Base-by-base conservation (phyloP, 2,888 invertebrate species). In the Eurytoma californica region DNA sequence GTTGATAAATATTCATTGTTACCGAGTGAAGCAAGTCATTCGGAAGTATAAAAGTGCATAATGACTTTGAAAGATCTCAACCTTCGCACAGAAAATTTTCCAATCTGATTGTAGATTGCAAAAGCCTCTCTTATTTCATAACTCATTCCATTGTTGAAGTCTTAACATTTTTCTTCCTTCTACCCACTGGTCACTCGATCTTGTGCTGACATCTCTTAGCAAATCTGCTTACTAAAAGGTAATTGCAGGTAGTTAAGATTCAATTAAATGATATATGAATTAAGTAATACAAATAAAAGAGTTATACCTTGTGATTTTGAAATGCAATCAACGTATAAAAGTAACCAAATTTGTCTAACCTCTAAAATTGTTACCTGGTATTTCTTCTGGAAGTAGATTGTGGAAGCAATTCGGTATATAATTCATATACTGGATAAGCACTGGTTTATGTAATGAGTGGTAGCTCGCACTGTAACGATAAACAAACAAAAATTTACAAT, bases 51-150 rank as follows among this genome's bases (percentile, higher is more conserved):
- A 63, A 53, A 61, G 14, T 61, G 70, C 51, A 51, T n/a, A n/a
- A 30, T 16, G 2, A 28, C 14, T 55, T 30, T 61, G n/a, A 14
- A 39, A 63, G 20, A 72, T 53, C 53, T 63, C 53, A 63, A 51
- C 72, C 63, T 63, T 63, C 61, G 30, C 30, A 14, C n/a, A 72
- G 61, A 72, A 70, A 63, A 72, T 30, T 39, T 18, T 63, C 16
- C 24, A 61, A 70, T 70, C 5, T 14, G 3, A 61, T 7, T 53
- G 24, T 7, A 18, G 60, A 72, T 72, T 72, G 72, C 72, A 63
- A 72, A 72, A 72, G n/a, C 49, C 30, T 72, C 16, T 53, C 47
- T 72, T 72, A 51, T 30, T 51, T 30, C 28, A 51, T n/a, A 61
- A 18, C 14, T 24, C 14, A n/a, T 49, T 60, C 72, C 16, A 72